Base-by-base conservation (phyloP, 2,113 vertebrate species). In the Rhinolophus sinicus region DNA sequence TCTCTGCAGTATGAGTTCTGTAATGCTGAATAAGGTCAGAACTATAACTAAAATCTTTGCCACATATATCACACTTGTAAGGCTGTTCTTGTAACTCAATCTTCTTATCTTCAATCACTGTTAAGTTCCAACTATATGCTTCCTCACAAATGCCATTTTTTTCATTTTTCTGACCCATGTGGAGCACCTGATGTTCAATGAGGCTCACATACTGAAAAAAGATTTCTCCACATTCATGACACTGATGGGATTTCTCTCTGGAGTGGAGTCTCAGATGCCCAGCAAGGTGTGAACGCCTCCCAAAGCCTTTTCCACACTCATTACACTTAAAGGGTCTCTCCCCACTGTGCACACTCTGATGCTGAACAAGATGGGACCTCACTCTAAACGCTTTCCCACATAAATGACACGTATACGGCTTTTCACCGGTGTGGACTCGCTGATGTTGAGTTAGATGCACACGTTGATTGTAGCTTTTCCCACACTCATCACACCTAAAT, bases 401-500 rank as follows among this genome's bases (percentile, higher is more conserved):
- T 30, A 98, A 92, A 12, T 83, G 96, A 38, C 98, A 98, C 19
- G 92, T 73, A 21, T 98, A 98, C 10, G 97, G 98, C 12, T 98
- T 98, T 58, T 98, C 98, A 13, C 98, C 98, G 0, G 98, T 98
- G 94, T 98, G 98, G 4, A 98, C 98, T 6, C 97, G 97, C 70
- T 97, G 94, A 18, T 98, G 98, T 4, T 98, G 98, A 22, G 97
- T 97, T 3, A 98, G 97, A 40, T 98, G 97, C 18, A 97, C 97
- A 5, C 98, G 97, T 3, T 98, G 97, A 60, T 97, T 98, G 76
- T 98, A 98, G 90, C 98, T 97, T 67, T 98, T 98, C 35, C 98
- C 98, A 89, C 98, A 98, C 30, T 97, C 97, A 0, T 97, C 96
- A 35, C 98, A 98, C 78, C 90, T 67, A 75, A 97, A 98, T 0